phyloP scores from a whole-genome alignment of 1,140 invertebrate genomes.

The Phocides pigmalion region DNA sequence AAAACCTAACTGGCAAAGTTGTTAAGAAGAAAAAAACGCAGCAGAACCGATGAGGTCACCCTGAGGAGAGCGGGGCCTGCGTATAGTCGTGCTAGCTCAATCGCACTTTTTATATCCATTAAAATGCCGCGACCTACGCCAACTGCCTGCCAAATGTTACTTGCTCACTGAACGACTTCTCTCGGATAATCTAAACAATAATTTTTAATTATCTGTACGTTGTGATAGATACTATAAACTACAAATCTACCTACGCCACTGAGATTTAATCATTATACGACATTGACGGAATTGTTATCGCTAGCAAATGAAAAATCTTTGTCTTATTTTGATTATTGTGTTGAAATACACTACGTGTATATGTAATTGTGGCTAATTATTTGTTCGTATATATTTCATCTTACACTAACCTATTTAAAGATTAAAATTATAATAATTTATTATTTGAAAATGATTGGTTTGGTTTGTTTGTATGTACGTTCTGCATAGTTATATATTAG shows the following conservation, averaged over 20 bases:
- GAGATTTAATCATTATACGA: not conserved
- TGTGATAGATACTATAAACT: not conserved
- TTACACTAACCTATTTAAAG: too few species aligned
- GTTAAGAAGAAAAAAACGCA: conserved; percentile 16
- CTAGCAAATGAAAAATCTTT: not conserved
- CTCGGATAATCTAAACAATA: conserved; percentile 9
- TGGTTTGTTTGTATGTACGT: not conserved
- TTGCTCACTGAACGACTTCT: conserved; percentile 23
- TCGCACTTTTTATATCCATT: conserved; percentile 58
- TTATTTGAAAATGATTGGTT: not conserved
- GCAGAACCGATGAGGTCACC: conserved; percentile 56
- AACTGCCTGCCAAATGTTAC: conserved; percentile 48
- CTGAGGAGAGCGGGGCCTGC: conserved; percentile 35
- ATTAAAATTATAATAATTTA: not conserved
- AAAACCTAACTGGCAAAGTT: conserved; percentile 13
- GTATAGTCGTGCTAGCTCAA: conserved; percentile 47
- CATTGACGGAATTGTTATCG: conserved; percentile 1
- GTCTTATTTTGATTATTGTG: too few species aligned
- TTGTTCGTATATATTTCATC: too few species aligned
- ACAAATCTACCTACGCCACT: not conserved
- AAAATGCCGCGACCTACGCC: conserved; percentile 77
- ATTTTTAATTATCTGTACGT: not conserved
- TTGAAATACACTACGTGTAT: too few species aligned
- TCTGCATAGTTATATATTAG: not conserved
- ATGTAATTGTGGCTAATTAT: too few species aligned